Percentiles rank a stretch among this genome's conserved stretches.
Evolutionary conservation across 2,113 vertebrate species (phyloP).

Genomic region (Antechinus flavipes): DNA sequence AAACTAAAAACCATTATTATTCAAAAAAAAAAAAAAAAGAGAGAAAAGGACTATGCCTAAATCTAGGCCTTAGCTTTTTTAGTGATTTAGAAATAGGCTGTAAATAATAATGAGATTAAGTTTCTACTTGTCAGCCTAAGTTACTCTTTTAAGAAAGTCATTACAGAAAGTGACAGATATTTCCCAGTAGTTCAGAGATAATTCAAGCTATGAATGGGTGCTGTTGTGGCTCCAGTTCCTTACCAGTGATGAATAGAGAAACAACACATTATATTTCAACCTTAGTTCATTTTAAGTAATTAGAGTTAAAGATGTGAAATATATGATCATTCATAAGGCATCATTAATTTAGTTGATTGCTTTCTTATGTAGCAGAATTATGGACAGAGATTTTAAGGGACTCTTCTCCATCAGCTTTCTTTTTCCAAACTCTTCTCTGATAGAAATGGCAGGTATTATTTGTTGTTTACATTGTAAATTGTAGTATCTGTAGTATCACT

Average conservation of each 20-base stretch:
- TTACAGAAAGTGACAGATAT: background rate
- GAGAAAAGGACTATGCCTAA: background rate
- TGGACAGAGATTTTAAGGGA: background rate
- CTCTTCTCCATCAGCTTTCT: background rate
- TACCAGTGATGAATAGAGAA: background rate
- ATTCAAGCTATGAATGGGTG: background rate
- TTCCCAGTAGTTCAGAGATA: constrained; percentile 11
- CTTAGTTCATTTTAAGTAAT: background rate
- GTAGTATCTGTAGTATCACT: background rate
- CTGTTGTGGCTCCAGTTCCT: background rate
- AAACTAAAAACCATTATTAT: too few relatives aligned
- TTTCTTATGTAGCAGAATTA: constrained; percentile 33
- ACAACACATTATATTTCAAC: background rate
- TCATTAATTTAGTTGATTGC: background rate
- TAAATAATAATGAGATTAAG: background rate
- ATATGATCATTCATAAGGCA: constrained; percentile 11
- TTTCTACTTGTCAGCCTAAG: background rate
- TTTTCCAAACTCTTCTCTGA: background rate
- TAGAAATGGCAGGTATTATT: background rate
- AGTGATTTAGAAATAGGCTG: background rate
- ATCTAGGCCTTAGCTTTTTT: background rate
- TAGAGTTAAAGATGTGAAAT: constrained; percentile 35
- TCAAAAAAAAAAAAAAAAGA: too few relatives aligned
- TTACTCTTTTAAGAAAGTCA: constrained; percentile 17
- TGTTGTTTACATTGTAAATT: background rate